phyloP scores from a whole-genome alignment of 2,888 invertebrate species.

The Acleris holmiana region DNA sequence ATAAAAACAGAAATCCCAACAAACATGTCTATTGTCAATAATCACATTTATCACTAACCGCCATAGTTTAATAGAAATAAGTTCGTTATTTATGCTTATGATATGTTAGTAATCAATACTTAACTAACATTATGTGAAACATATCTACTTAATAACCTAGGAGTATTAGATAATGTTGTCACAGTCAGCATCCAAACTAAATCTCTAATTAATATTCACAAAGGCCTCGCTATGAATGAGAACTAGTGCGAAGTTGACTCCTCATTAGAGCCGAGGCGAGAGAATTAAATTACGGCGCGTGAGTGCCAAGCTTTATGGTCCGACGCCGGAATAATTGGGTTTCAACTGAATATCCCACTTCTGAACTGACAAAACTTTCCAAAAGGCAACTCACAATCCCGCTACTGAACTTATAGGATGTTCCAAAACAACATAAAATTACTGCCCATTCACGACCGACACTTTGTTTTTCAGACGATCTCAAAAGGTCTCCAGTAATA shows the following conservation, averaged over 20 bases:
- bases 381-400: slow-evolving; percentile 15
- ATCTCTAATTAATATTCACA: slow-evolving; percentile 30
- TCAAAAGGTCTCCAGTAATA: slow-evolving; percentile 11
- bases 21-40: too few relatives aligned
- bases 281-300: slow-evolving; percentile 30
- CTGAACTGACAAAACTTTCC: neutral
- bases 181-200: slow-evolving; percentile 18
- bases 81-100: too few relatives aligned
- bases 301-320: slow-evolving; percentile 24
- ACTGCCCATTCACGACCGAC: neutral
- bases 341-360: slow-evolving; percentile 22
- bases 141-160: too few relatives aligned
- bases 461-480: neutral
- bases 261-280: slow-evolving; percentile 20
- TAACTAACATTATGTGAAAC: too few relatives aligned
- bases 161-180: slow-evolving; percentile 2
- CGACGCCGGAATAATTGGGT: slow-evolving; percentile 12
- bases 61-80: too few relatives aligned
- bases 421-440: slow-evolving; percentile 2
- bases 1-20: too few relatives aligned
- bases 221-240: slow-evolving; percentile 21
- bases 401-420: neutral
- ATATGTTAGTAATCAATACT: too few relatives aligned
- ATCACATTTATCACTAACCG: too few relatives aligned
- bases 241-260: slow-evolving; percentile 21